Evolutionary conservation across 2,797 vertebrate genomes (phyloP), one percentile per base, ranked within the genome.

Genomic region (Typhlichthys eigenmanni): DNA sequence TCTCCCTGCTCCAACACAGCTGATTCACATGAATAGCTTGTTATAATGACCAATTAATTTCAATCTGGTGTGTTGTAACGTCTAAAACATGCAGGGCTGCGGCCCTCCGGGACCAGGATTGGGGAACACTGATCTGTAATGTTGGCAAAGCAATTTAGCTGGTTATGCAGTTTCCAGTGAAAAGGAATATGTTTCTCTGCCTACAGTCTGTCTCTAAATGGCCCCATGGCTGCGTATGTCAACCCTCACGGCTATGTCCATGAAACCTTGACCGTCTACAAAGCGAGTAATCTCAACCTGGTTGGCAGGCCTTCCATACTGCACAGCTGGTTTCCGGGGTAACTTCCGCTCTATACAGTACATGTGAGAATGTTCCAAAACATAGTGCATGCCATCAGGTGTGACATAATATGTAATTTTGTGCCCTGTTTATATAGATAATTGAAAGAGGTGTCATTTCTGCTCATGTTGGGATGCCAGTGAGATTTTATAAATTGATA

Each of bases 321-420:
- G 71, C 96, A 98, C 90, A 99, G 96, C 93, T 99, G 98, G 98
- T 99, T 99, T 87, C 98, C 98, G 19, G 98, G 98, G 98, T 99
- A 93, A 97, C 68, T 8, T 13, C 13, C 3, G 24, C 5, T n/a
- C 1, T 54, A 12, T 13, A 34, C 49, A 54, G 34, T 38, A 38
- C 34, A 38, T 2, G 6, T 38, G 34, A 8, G 34, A 38, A 38
- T 38, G 34, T 38, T 5, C 4, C 34, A 38, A 38, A 8, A 38
- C 34, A 38, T 4, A 24, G 24, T 24, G 3, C 24, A 24, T 2
- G 24, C 24, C 24, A 24, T 24, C 24, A 24, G 24, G 24, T 24
- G 24, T 24, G 24, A 24, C 24, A 24, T 24, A 4, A 24, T 24
- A 24, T 24, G 24, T 24, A 3, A 24, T 24, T 24, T 24, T 24